A percentile compares a stretch with the other conserved stretches of the same genome.
Conservation (phyloP, 2,888 invertebrate species). For the Drosophila tripunctata region DNA sequence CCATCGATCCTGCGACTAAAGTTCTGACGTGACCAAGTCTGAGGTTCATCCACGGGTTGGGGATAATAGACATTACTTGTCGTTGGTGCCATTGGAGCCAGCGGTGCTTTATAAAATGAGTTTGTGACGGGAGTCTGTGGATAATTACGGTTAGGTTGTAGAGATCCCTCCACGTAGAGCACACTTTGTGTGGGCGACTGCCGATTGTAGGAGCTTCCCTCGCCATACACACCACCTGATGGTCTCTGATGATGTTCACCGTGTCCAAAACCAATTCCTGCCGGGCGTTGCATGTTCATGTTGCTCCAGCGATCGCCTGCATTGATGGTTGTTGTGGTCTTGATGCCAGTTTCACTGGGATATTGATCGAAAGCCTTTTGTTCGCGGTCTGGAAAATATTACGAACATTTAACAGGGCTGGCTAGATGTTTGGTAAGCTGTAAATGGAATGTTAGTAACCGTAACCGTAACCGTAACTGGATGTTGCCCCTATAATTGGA, state of each 20-base stretch:
- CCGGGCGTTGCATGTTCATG: slow-evolving; percentile 81
- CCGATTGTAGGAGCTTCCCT: slow-evolving; percentile 55
- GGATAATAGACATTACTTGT: slow-evolving; percentile 72
- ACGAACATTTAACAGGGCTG: background rate
- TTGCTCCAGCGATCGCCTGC: slow-evolving; percentile 75
- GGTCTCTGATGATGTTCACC: background rate
- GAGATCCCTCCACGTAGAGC: slow-evolving; percentile 75
- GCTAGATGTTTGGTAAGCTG: background rate
- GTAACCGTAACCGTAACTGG: slow-evolving; percentile 7
- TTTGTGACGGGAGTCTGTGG: slow-evolving; percentile 35
- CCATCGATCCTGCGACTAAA: slow-evolving; percentile 56
- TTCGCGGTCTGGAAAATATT: slow-evolving; percentile 57
- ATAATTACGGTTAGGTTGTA: slow-evolving; percentile 82
- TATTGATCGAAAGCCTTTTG: slow-evolving; percentile 37
- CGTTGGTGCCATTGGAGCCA: slow-evolving; percentile 70
- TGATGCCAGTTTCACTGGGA: slow-evolving; percentile 26
- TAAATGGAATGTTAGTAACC: slow-evolving; percentile 62
- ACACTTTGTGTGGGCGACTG: slow-evolving; percentile 66
- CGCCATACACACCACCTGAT: slow-evolving; percentile 57
- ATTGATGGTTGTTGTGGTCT: slow-evolving; percentile 31
- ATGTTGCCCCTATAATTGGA: slow-evolving; percentile 5
- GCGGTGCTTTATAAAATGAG: slow-evolving; percentile 62
- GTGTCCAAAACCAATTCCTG: slow-evolving; percentile 51
- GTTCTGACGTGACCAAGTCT: slow-evolving; percentile 52
- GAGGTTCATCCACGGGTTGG: slow-evolving; percentile 71